A percentile compares a stretch with the other conserved stretches of the same genome.
Conservation (phyloP, 53 echinoderm and acorn worm species). For the Antedon mediterranea region DNA sequence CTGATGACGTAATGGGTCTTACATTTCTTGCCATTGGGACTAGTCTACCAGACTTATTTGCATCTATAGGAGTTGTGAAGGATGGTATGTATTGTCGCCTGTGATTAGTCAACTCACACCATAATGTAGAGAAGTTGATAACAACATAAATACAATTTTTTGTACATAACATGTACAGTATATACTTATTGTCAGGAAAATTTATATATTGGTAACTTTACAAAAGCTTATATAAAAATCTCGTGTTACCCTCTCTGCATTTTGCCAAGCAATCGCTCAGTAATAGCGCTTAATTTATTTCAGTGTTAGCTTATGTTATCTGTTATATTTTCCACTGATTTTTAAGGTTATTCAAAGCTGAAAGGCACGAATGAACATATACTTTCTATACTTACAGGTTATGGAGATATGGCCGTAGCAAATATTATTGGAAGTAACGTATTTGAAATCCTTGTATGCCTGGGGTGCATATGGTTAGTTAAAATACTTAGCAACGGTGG, state of each 20-base stretch:
- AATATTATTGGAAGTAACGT: constrained; percentile 94
- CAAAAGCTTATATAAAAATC: too few relatives aligned
- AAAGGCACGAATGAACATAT: not conserved
- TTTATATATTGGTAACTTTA: too few relatives aligned
- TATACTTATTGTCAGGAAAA: too few relatives aligned
- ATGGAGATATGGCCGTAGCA: constrained; percentile 80
- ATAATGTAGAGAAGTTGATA: too few relatives aligned
- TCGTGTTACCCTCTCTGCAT: too few relatives aligned
- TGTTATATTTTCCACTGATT: not conserved
- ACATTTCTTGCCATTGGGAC: constrained; percentile 70
- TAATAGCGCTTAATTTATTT: too few relatives aligned
- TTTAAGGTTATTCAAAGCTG: not conserved
- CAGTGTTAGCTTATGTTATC: not conserved
- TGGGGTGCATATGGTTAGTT: constrained; percentile 70
- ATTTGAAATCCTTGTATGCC: constrained; percentile 76
- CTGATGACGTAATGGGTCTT: constrained; percentile 83
- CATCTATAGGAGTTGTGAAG: constrained; percentile 55
- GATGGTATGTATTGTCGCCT: too few relatives aligned
- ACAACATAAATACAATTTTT: too few relatives aligned
- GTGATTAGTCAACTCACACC: too few relatives aligned
- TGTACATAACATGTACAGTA: too few relatives aligned
- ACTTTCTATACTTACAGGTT: constrained; percentile 23
- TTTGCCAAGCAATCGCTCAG: too few relatives aligned
- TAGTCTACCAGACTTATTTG: constrained; percentile 76
- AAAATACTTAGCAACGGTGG: not conserved